These are phyloP conservation scores for Xylophagus ater DNA, from an alignment of 2,888 invertebrate species.

Conservation along the genomic window DNA sequence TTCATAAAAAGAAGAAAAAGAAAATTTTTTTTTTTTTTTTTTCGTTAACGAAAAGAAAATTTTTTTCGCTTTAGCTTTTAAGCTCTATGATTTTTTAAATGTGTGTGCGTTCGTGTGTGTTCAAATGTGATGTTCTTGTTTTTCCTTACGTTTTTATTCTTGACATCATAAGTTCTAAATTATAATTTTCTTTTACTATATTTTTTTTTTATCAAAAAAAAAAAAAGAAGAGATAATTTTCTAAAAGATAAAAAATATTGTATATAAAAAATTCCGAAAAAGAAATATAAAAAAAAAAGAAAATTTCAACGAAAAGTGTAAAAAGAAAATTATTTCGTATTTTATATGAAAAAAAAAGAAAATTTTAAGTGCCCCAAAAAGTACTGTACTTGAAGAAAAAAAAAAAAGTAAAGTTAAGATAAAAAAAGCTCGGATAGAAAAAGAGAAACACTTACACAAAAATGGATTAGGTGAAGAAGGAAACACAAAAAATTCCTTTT, in stretches of 20 bases:
- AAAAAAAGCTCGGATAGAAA: constrained; percentile 6
- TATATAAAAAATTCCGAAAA: neutral
- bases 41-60: constrained; percentile 4
- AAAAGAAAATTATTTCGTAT: neutral
- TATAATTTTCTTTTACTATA: constrained; percentile 4
- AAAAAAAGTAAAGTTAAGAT: no score
- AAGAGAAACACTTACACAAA: constrained; percentile 5
- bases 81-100: no score
- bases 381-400: no score
- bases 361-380: no score
- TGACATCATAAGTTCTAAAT: constrained; percentile 11
- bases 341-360: no score
- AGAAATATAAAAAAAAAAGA: neutral
- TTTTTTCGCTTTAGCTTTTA: no score
- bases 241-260: no score
- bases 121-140: constrained; percentile 16
- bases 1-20: constrained; percentile 2
- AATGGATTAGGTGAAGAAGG: constrained; percentile 14
- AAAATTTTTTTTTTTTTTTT: constrained; percentile 7
- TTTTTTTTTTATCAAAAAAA: no score
- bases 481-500: constrained; percentile 2
- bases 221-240: no score
- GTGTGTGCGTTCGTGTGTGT: constrained; percentile 9
- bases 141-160: constrained; percentile 13
- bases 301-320: no score